Conservation (phyloP, 2,888 invertebrate species). For the Congeria kusceri region DNA sequence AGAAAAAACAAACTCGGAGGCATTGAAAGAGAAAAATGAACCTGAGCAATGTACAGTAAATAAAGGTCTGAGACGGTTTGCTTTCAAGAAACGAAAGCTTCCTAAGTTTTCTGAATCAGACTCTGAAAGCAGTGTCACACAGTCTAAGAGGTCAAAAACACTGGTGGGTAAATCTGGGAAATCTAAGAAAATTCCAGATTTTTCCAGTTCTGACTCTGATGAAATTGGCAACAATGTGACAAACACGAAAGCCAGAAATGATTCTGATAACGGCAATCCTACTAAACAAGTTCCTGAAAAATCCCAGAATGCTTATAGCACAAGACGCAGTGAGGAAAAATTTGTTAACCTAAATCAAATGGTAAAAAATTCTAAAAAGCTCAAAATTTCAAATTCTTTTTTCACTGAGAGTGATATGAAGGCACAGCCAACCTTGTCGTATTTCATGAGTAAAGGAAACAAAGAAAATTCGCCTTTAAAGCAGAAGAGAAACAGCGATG, state of each 20-base stretch:
- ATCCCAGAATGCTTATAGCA: neutral
- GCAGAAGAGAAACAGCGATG: neutral
- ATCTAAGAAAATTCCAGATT: no score
- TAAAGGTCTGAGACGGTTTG: constrained; percentile 3
- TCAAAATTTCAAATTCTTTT: constrained; percentile 46
- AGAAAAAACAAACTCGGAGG: no score
- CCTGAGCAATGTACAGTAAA: no score
- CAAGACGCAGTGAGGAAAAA: neutral
- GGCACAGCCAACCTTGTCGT: constrained; percentile 44
- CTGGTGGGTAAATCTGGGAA: no score
- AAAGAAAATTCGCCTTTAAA: neutral
- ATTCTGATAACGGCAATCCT: no score
- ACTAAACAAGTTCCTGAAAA: no score
- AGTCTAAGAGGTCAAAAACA: constrained; percentile 6
- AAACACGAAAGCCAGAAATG: no score
- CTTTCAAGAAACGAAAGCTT: constrained; percentile 49
- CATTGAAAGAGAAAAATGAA: no score
- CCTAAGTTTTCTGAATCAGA: constrained; percentile 63
- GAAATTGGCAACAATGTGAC: no score
- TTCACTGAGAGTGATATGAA: constrained; percentile 32
- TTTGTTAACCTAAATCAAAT: constrained; percentile 44
- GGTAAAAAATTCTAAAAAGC: constrained; percentile 31
- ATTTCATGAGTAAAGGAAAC: constrained; percentile 35
- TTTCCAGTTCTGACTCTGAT: no score
- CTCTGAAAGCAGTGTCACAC: constrained; percentile 38